phyloP scores from a whole-genome alignment of 2,113 vertebrate species.

The Pseudopipra pipra region DNA sequence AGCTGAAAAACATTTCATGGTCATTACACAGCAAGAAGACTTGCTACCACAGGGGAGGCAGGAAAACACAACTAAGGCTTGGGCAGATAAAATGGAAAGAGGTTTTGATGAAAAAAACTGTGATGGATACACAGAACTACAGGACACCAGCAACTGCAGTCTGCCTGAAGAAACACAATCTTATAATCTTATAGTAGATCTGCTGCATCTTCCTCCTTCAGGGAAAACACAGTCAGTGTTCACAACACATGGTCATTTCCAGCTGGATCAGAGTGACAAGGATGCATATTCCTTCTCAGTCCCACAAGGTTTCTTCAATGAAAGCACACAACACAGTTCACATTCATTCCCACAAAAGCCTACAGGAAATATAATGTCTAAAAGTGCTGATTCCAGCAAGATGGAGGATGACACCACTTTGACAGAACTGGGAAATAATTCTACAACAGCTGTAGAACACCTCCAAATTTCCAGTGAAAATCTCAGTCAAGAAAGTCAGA shows the following conservation, averaged over 20 bases:
- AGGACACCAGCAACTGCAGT: neutral
- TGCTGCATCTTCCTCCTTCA: neutral
- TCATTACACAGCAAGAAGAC: neutral
- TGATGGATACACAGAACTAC: neutral
- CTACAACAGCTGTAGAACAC: neutral
- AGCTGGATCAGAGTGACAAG: neutral
- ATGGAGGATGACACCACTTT: neutral
- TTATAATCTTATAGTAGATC: neutral
- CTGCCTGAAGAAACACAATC: neutral
- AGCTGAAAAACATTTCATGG: neutral
- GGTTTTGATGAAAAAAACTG: neutral
- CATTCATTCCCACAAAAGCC: neutral
- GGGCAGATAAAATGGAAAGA: neutral
- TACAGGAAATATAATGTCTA: neutral
- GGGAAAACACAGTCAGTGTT: neutral
- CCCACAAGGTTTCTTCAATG: neutral
- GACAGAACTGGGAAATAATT: neutral
- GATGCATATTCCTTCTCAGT: neutral
- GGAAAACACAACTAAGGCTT: neutral
- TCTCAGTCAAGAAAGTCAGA: neutral
- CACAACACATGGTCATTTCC: neutral
- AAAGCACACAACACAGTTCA: neutral
- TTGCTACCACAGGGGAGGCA: neutral
- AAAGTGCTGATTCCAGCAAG: neutral
- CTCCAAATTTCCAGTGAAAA: neutral